Base-by-base conservation (phyloP, 2,797 vertebrate species). In the Channallabes apus region DNA sequence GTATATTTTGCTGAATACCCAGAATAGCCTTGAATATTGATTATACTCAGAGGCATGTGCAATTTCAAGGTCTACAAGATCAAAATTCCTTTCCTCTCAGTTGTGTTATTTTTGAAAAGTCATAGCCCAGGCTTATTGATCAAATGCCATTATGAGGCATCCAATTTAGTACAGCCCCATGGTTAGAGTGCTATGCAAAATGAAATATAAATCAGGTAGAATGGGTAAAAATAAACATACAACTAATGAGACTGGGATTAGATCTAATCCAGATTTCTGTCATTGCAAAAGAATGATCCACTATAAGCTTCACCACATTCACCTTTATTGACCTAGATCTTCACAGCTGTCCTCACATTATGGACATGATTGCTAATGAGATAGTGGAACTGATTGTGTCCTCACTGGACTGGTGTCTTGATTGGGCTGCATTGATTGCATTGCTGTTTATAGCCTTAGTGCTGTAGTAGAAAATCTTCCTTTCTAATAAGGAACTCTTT, bases 21-120 rank as follows among this genome's bases (percentile, higher is more conserved):
- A 54, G 80, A 80, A 85, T 68, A 83, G 68, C 75, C 56, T 38
- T 80, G 80, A 62, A 82, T 83, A 83, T 83, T 35, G 84, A 87
- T 85, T 75, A 87, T 51, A 27, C 67, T 61, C 67, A 24, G 29
- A 73, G 83, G 61, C 62, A 15, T 69, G 84, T 58, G 73, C 83
- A n/a, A 65, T 76, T 56, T 76, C 59, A 71, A 82, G 65, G 64
- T 73, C 56, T 67, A 41, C 29, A 18, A 58, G 27, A 73, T 79
- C 41, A 87, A 82, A 65, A 82, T 82, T 78, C 51, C 64, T n/a
- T 41, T 62, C 22, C 59, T 79, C 22, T 61, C 14, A 6, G 22
- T 79, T 64, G 59, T 79, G 56, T 77, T 77, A 77, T 77, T 79
- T 79, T 6, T 14, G 15, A 35, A 67, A 71, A 69, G 46, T 80